phyloP scores from a whole-genome alignment of 2,888 invertebrate genomes.

The Hemithea aestivaria region DNA sequence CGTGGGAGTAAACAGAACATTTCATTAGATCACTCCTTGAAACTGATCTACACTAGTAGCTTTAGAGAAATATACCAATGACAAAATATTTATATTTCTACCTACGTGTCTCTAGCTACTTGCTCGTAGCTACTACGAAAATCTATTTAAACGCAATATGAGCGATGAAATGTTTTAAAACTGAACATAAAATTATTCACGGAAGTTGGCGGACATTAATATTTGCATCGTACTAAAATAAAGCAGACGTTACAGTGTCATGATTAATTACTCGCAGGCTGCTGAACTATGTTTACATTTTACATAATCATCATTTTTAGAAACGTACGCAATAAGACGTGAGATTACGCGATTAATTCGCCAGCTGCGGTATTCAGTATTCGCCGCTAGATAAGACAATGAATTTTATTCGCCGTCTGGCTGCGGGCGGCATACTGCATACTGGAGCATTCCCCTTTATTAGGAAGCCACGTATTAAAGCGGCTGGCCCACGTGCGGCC shows the following conservation, averaged over 20 bases:
- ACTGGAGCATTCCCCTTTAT: conserved; percentile 55
- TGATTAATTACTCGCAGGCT: conserved; percentile 23
- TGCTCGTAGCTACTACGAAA: conserved; percentile 3
- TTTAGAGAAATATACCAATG: conserved; percentile 4
- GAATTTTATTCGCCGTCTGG: conserved; percentile 31
- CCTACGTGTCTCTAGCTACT: no score
- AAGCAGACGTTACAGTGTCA: conserved; percentile 23
- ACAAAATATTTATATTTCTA: conserved; percentile 3
- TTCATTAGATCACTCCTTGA: conserved; percentile 5
- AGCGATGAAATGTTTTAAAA: conserved; percentile 10
- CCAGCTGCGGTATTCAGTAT: not conserved
- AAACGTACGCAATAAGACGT: conserved; percentile 18
- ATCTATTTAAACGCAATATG: not conserved
- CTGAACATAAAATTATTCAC: conserved; percentile 17
- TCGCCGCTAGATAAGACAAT: conserved; percentile 29
- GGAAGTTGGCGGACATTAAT: conserved; percentile 23
- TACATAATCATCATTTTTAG: conserved; percentile 20
- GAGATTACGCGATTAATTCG: conserved; percentile 11
- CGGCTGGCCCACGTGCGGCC: conserved; percentile 49
- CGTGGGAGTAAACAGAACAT: conserved; percentile 8
- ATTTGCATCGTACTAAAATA: conserved; percentile 24
- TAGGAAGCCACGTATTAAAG: conserved; percentile 71
- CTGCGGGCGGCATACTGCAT: conserved; percentile 31
- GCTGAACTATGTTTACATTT: conserved; percentile 18
- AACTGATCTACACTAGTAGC: conserved; percentile 5